Evolutionary conservation across 2,113 vertebrate genomes (phyloP).

Genomic region (Solenodon paradoxus): DNA sequence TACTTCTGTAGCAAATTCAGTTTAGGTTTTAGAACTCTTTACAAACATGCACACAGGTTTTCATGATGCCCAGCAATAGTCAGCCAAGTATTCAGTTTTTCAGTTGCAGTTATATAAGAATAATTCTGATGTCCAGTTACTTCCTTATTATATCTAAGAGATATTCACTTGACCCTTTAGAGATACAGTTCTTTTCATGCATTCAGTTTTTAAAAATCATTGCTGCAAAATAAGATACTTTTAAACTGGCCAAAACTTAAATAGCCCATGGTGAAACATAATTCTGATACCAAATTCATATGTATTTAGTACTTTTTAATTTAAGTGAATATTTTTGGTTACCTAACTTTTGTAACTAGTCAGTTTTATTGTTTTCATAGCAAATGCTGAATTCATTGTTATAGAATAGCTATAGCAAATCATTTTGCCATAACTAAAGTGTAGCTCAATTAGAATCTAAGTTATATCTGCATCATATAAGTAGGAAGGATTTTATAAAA

Average conservation of each 20-base stretch:
- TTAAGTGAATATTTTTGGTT: not conserved
- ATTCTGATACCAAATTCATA: conserved; percentile 24
- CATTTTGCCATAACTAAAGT: too few species aligned
- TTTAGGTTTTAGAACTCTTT: conserved; percentile 21
- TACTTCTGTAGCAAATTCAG: not conserved
- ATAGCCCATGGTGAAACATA: conserved; percentile 5
- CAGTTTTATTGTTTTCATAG: not conserved
- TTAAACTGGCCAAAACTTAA: conserved; percentile 41
- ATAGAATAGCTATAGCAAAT: too few species aligned
- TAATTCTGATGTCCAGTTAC: conserved; percentile 47
- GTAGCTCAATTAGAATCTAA: not conserved
- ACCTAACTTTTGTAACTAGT: not conserved
- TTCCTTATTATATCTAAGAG: conserved; percentile 66
- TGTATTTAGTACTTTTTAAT: conserved; percentile 24
- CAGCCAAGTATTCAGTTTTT: conserved; percentile 3
- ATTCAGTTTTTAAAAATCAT: conserved; percentile 62
- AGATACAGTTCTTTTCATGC: conserved; percentile 68
- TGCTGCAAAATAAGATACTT: conserved; percentile 53
- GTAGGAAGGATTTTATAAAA: not conserved
- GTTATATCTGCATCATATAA: not conserved
- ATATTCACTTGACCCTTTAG: conserved; percentile 66
- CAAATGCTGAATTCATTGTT: too few species aligned
- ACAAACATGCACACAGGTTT: conserved; percentile 24
- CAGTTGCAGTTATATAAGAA: conserved; percentile 54
- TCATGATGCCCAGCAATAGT: not conserved